Evolutionary conservation across 1,140 invertebrate genomes (phyloP).

Genomic region (Drosophila funebris): DNA sequence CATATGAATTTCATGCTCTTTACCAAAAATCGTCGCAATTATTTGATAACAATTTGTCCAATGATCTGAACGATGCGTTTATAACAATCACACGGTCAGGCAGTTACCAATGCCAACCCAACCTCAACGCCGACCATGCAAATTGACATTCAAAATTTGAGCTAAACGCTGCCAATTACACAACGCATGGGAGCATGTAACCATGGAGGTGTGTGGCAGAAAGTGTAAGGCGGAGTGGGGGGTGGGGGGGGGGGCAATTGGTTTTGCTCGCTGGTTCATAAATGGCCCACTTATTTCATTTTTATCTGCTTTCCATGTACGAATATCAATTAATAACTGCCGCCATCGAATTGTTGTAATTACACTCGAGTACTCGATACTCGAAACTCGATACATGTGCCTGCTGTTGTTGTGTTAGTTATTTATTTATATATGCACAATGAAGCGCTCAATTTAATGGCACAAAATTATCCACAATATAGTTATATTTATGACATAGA

Average conservation of each 20-base stretch:
- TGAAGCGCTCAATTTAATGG: constrained; percentile 19
- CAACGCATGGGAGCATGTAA: constrained; percentile 46
- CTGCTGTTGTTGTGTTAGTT: constrained; percentile 26
- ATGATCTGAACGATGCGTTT: constrained; percentile 55
- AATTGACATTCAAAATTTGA: constrained; percentile 48
- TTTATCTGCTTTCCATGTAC: constrained; percentile 45
- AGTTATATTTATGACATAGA: constrained; percentile 8
- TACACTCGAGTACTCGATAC: constrained; percentile 33
- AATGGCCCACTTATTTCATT: constrained; percentile 54
- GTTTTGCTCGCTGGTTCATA: constrained; percentile 36
- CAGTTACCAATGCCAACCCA: not conserved
- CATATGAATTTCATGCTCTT: constrained; percentile 74
- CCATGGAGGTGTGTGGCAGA: constrained; percentile 12
- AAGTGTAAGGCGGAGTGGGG: not conserved
- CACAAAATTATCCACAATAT: constrained; percentile 11
- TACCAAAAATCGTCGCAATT: constrained; percentile 62
- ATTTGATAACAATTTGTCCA: constrained; percentile 66
- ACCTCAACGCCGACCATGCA: constrained; percentile 2
- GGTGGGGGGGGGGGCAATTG: not conserved
- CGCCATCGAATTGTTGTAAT: constrained; percentile 54
- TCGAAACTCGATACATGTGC: constrained; percentile 22
- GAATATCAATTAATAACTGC: constrained; percentile 69
- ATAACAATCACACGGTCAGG: constrained; percentile 28
- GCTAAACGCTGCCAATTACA: constrained; percentile 48
- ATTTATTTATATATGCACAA: constrained; percentile 47